Base-by-base conservation (phyloP, 2,797 vertebrate species). In the Syncerus caffer region DNA sequence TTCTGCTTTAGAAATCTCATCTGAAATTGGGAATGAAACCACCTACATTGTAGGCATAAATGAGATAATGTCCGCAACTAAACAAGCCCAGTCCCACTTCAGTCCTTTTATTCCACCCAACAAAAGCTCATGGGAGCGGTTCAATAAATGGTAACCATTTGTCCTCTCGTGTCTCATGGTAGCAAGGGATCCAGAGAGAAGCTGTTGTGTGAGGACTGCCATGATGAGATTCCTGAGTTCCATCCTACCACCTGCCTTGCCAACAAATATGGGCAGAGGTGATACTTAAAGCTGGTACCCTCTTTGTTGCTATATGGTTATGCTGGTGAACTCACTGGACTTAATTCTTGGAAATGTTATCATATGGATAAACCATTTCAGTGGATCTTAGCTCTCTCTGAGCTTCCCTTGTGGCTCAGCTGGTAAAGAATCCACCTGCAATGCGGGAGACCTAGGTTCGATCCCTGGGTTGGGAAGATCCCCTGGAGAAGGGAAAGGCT, bases 1-100 rank as follows among this genome's bases (percentile, higher is more conserved):
- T 80, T 42, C 64, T 71, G 58, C 80, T 92, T 96, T 45, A 53
- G 85, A 85, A 90, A 82, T 38, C 55, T 79, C 21, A 15, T 55
- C 90, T 92, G 57, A 42, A 83, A 79, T 31, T 34, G 62, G 51
- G 6, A 60, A 47, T 15, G 34, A 76, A 55, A 45, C 7, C n/a
- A 8, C 13, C 19, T 67, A 1, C 17, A 6, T 19, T 7, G 13
- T 5, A 31, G 9, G 27, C 67, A 71, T 51, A 4, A 34, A 47
- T 50, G 78, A 92, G 53, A 34, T 51, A 12, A 19, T 4, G 25
- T 85, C 76, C 62, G 15, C 38, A 15, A 3, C 8, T 51, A 38
- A 42, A 29, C 12, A 29, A 92, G 42, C 53, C 74, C 58, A 0
- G 38, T 1, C 7, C 50, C 50, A 8, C 79, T 25, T 31, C 50